Base-by-base conservation (phyloP, 2,797 vertebrate species). In the Scleropages formosus region DNA sequence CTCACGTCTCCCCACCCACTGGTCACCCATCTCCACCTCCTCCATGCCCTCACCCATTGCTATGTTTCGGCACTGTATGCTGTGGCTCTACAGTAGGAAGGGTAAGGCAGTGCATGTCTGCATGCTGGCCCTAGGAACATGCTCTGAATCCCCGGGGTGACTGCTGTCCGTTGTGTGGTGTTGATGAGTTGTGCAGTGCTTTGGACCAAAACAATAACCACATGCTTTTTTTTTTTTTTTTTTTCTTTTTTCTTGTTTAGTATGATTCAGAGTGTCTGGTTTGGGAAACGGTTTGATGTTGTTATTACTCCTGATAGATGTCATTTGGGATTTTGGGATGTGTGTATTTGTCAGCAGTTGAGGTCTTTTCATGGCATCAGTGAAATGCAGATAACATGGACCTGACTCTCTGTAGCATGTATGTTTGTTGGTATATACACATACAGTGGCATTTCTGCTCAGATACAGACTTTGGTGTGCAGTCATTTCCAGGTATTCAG, bases 61-160 rank as follows among this genome's bases (percentile, higher is more conserved):
- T 95, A 95, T 98, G 94, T 98, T 98, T 90, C 93, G 95, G 92
- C 96, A 97, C 96, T 98, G 96, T 96, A 96, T 98, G 95, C 95
- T 98, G 92, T 98, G 97, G 96, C 94, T 98, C 94, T 93, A 95
- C 94, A 91, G 93, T 94, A 95, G 94, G 93, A 98, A 96, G 96
- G 96, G 96, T 98, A 98, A 98, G 96, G 91, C 88, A 84, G 87
- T 75, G 62, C 51, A 84, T 75, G 86, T 84, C 60, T 77, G 78
- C 77, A 81, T 79, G 75, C 47, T 75, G 68, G 51, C 51, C 51
- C 67, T 51, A 18, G 16, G 47, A 13, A 4, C 13, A 47, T 13
- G 46, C 9, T 59, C 56, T 16, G 16, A 31, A 15, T 22, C 56
- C 15, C 6, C 53, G 15, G 22, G 1, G 22, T 24, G 8, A 53